Evolutionary conservation across 2,113 vertebrate genomes (phyloP).

Genomic region (Brachypodius melanocephalos): DNA sequence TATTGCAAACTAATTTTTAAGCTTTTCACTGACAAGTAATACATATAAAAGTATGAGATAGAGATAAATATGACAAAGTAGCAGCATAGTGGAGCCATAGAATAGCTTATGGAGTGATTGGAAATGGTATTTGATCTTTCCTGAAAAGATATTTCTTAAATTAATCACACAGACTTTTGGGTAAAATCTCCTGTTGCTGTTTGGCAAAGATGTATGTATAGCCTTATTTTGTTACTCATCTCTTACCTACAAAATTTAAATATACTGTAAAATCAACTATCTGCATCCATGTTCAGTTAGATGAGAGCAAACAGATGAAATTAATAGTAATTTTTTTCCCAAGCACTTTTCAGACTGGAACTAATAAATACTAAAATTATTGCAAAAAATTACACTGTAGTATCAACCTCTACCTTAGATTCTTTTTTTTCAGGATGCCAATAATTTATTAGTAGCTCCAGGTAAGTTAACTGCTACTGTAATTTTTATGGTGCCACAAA

Average conservation of each 20-base stretch:
- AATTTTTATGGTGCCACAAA: neutral
- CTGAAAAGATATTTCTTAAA: constrained; percentile 45
- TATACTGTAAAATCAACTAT: neutral
- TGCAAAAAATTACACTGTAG: neutral
- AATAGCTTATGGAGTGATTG: neutral
- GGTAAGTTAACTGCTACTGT: neutral
- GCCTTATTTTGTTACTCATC: neutral
- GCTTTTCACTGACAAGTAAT: constrained; percentile 10
- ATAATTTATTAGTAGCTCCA: neutral
- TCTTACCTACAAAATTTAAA: constrained; percentile 1
- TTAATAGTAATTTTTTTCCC: neutral
- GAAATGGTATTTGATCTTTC: constrained; percentile 5
- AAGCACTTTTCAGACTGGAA: neutral
- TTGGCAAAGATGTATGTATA: neutral
- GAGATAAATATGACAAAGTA: neutral
- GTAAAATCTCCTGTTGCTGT: neutral
- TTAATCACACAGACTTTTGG: neutral
- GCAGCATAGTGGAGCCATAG: neutral
- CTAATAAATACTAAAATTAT: neutral
- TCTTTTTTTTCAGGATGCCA: neutral
- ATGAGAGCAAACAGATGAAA: neutral
- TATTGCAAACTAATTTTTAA: neutral
- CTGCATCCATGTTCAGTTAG: neutral
- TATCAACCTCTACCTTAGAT: neutral
- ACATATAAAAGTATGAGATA: neutral